Evolutionary conservation across 2,113 vertebrate species (phyloP), one percentile per base, ranked within the genome.

Genomic region (Chaetorhynchus papuensis): DNA sequence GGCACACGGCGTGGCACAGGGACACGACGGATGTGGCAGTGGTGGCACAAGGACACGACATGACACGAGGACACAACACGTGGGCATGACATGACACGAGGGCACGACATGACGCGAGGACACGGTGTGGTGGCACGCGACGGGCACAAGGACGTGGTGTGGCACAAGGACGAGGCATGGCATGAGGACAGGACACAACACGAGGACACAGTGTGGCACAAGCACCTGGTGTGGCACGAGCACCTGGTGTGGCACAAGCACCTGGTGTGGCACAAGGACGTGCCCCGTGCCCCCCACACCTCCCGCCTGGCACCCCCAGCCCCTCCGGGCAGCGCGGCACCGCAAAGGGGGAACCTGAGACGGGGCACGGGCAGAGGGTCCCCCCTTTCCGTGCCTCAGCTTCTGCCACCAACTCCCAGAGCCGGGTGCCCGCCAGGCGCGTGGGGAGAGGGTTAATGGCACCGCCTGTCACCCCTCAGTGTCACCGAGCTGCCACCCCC

Each of bases 191-290:
- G n/a, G n/a, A n/a, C n/a, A n/a, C n/a, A n/a, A n/a, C n/a, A n/a
- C n/a, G 0, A 18, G 42, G 22, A 27, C 1, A 1, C 0, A 13
- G 2, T 0, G 17, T 6, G 18, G 56, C 41, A 54, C 47, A 0
- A 10, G 37, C 20, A 4, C 10, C 10, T 1, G 44, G 56, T 0
- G 0, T 13, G 26, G 2, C 60, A 11, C 12, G 1, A 13, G 64
- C 33, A 50, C 20, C 5, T 5, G 11, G 10, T 3, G 2, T 3
- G 54, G 35, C 75, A 54, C 47, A 0, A 10, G 37, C 20, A 4
- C 10, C 10, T 1, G 44, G 56, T 0, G 0, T 13, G 26, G 31
- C 80, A 50, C 18, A 4, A 11, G 44, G 61, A 31, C 0, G 0
- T 6, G 6, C 47, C 42, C 76, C 4, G 35, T 0, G 14, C 8